A percentile compares a stretch with the other conserved stretches of the same genome.
Evolutionary conservation across 2,888 invertebrate species (phyloP).

Genomic region (Sinopyrophorus schimmeli): DNA sequence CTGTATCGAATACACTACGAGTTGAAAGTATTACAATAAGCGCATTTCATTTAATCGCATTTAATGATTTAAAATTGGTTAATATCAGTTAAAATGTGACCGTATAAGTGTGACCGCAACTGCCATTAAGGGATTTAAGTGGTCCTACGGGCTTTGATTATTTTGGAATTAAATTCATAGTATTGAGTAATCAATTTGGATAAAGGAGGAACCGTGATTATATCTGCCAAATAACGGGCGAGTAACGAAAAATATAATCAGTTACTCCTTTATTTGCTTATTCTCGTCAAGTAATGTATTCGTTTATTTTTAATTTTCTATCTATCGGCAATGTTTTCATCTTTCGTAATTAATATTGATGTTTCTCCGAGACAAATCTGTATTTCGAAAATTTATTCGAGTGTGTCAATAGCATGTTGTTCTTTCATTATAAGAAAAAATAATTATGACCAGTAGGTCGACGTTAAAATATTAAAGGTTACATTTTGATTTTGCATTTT

Average conservation of each 20-base stretch:
- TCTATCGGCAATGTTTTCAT: conserved; percentile 40
- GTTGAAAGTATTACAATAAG: too few relatives aligned
- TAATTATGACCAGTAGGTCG: too few relatives aligned
- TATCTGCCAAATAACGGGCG: conserved; percentile 32
- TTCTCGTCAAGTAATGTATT: conserved; percentile 30
- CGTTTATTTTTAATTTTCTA: conserved; percentile 35
- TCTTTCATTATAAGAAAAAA: conserved; percentile 37
- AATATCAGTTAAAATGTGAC: too few relatives aligned
- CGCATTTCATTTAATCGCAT: too few relatives aligned
- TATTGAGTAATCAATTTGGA: conserved; percentile 52
- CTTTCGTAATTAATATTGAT: conserved; percentile 47
- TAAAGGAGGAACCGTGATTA: conserved; percentile 38
- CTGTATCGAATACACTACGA: too few relatives aligned
- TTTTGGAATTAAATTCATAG: conserved; percentile 40
- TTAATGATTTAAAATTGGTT: too few relatives aligned
- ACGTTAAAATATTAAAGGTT: too few relatives aligned
- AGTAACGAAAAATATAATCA: conserved; percentile 33
- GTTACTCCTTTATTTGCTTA: conserved; percentile 25
- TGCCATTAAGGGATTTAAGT: conserved; percentile 31
- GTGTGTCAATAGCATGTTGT: conserved; percentile 39
- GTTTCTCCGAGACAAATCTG: conserved; percentile 37
- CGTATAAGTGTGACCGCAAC: conserved; percentile 17
- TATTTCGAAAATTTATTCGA: conserved; percentile 31
- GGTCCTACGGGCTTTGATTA: conserved; percentile 39
- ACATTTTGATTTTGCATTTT: too few relatives aligned